phyloP scores from a whole-genome alignment of 2,797 vertebrate genomes.

The Denticeps clupeoides region DNA sequence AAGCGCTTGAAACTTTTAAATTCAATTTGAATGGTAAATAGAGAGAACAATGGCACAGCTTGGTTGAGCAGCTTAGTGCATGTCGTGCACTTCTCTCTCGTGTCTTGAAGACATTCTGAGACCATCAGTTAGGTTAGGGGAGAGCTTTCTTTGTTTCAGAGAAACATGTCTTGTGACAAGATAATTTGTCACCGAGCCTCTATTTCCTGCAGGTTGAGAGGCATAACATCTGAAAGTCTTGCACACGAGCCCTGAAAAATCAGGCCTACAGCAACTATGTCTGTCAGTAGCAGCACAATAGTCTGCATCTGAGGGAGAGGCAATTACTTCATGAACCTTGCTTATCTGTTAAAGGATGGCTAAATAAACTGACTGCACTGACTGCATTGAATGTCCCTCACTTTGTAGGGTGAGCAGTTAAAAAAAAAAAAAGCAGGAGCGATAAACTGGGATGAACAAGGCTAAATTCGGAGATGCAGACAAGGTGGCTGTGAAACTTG shows the following conservation, averaged over 20 bases:
- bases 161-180: not conserved
- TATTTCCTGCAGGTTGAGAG: not conserved
- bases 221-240: not conserved
- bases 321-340: not conserved
- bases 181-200: not conserved
- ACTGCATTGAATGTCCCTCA: not conserved
- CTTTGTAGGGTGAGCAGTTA: not conserved
- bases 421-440: not conserved
- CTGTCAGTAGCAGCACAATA: not conserved
- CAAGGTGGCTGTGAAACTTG: too few species aligned
- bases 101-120: too few species aligned
- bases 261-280: not conserved
- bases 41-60: too few species aligned
- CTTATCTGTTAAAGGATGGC: not conserved
- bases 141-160: not conserved
- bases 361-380: slow-evolving; percentile 1
- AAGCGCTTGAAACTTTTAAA: too few species aligned
- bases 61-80: too few species aligned
- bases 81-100: too few species aligned
- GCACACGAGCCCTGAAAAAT: not conserved
- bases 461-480: too few species aligned
- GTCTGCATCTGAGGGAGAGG: not conserved
- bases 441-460: not conserved
- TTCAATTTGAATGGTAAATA: too few species aligned
- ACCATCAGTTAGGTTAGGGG: not conserved